Base-by-base conservation (phyloP, 2,888 invertebrate genomes). In the Drosophila parthenogenetica region DNA sequence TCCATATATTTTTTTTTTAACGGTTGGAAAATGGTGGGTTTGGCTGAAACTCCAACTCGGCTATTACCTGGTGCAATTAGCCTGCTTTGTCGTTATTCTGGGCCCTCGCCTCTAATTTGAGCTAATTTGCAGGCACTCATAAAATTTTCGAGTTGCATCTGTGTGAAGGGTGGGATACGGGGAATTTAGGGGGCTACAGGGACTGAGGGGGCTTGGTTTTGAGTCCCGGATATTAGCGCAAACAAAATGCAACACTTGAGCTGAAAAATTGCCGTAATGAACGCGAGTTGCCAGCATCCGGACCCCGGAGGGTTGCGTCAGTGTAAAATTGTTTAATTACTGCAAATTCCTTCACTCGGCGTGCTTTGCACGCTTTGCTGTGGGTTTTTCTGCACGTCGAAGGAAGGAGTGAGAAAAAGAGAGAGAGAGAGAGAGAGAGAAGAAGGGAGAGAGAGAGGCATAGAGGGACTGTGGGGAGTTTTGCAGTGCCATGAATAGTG, bases 171-270 rank as follows among this genome's bases (percentile, higher is more conserved):
- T 5, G 3, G 25, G 17, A 0, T 13, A 16, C 7, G 1, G n/a
- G 7, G 17, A 3, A 2, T 13, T 29, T 29, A 29, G 22, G 22
- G 5, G 22, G 14, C 0, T 11, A 17, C 7, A 5, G n/a, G 7
- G 17, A 2, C 22, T 22, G 22, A 1, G 1, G 11, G 10, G 19
- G 35, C 42, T 7, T 2, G 25, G 10, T 37, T 17, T 16, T 17
- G 19, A 55, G 69, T 57, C 70, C 70, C 87, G 89, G 83, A 83
- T 89, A 83, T 83, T 89, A 89, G 79, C 72, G 89, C 89, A 84
- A 89, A 89, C 89, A 84, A 89, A 83, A 89, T 83, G 83, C 89
- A 89, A 87, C 89, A 89, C 89, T 83, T 84, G 88, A 89, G 87
- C 75, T 83, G 83, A 83, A 87, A 83, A 83, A 83, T 83, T 89